A percentile compares a stretch with the other conserved stretches of the same genome.
These are phyloP conservation scores for Eledona agricola DNA, from an alignment of 2,888 invertebrate genomes.

Conservation along the genomic window DNA sequence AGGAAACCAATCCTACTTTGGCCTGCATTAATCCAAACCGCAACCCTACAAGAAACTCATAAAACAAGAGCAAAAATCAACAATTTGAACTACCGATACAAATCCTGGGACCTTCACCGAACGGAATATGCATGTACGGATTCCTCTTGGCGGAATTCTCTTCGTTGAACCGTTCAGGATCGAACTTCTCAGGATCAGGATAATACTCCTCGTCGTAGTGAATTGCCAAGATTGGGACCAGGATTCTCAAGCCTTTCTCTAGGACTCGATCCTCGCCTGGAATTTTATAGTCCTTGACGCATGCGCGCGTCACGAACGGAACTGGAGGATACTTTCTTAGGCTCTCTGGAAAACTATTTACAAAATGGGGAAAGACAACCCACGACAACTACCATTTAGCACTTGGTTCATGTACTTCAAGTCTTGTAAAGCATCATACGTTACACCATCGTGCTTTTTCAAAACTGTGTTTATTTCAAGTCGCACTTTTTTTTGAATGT, in stretches of 20 bases:
- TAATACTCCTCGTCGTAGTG: conserved; percentile 40
- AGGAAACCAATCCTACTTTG: conserved; percentile 48
- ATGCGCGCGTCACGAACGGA: conserved; percentile 41
- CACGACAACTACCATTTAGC: conserved; percentile 41
- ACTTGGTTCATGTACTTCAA: conserved; percentile 44
- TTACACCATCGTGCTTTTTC: conserved; percentile 34
- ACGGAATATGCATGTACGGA: conserved; percentile 7
- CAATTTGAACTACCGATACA: conserved; percentile 3
- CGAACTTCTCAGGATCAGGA: conserved; percentile 36
- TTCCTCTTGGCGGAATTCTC: conserved; percentile 23
- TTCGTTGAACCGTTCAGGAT: conserved; percentile 39
- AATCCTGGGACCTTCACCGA: conserved; percentile 17
- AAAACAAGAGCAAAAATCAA: background rate
- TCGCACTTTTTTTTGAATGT: conserved; percentile 40
- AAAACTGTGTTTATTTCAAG: conserved; percentile 40
- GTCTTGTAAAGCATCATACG: conserved; percentile 42
- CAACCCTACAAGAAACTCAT: conserved; percentile 44
- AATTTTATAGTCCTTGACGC: conserved; percentile 48
- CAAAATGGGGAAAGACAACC: no score
- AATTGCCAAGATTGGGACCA: conserved; percentile 42
- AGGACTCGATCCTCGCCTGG: conserved; percentile 52
- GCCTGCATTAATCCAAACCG: conserved; percentile 53
- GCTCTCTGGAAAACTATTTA: conserved; percentile 58
- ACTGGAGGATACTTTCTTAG: conserved; percentile 56
- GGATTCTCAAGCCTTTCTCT: conserved; percentile 54